Evolutionary conservation across 1,140 invertebrate genomes (phyloP).

Genomic region (Brachionus asplanchnoidis): DNA sequence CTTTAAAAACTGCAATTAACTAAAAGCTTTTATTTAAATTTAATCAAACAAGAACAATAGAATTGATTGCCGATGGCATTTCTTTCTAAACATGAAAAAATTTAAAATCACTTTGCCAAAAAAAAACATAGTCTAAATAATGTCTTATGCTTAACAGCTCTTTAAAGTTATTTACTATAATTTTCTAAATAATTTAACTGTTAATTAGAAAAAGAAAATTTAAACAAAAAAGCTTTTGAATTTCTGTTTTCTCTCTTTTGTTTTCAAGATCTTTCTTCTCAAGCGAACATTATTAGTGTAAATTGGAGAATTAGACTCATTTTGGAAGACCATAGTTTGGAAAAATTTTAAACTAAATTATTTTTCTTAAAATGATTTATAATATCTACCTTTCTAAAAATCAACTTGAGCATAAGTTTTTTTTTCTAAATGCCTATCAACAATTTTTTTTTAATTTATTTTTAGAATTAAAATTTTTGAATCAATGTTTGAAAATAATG

Average conservation of each 20-base stretch:
- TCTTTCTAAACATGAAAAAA: neutral
- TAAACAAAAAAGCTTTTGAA: neutral
- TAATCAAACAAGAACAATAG: constrained; percentile 4
- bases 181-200: neutral
- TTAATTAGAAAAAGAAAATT: neutral
- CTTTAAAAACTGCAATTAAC: neutral
- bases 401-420: constrained; percentile 1
- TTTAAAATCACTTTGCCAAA: neutral
- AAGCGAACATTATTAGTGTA: neutral
- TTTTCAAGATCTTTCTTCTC: neutral
- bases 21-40: neutral
- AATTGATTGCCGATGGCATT: neutral
- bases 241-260: neutral
- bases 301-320: neutral
- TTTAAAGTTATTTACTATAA: neutral
- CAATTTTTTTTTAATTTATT: neutral
- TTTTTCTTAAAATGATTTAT: neutral
- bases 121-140: neutral
- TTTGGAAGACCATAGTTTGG: neutral
- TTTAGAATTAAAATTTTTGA: neutral
- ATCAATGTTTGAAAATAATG: neutral
- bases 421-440: neutral
- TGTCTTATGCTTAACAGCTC: neutral
- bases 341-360: neutral
- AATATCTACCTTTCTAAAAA: neutral